A percentile compares a stretch with the other conserved stretches of the same genome.
Conservation (phyloP, 2,113 vertebrate genomes). For the Oreotrochilus melanogaster region DNA sequence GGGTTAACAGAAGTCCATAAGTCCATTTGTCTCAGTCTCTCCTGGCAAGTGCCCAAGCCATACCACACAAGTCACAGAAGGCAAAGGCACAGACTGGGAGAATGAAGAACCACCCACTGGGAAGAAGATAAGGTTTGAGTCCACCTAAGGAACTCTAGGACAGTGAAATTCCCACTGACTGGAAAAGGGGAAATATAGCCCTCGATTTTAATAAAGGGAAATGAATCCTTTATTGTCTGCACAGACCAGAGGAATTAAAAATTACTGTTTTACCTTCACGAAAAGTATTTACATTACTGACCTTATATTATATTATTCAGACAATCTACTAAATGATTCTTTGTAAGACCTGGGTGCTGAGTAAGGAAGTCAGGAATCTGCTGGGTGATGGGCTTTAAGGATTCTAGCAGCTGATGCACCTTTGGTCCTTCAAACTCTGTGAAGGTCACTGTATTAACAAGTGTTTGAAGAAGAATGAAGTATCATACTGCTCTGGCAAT, state of each 20-base stretch:
- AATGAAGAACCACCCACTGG: too few relatives aligned
- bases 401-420: background rate
- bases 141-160: too few relatives aligned
- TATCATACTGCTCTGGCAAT: background rate
- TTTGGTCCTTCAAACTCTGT: background rate
- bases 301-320: background rate
- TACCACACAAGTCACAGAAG: too few relatives aligned
- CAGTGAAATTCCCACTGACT: too few relatives aligned
- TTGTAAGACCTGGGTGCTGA: background rate
- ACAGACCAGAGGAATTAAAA: background rate
- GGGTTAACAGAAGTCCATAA: background rate
- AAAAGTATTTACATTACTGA: background rate
- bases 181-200: too few relatives aligned
- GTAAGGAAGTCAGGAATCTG: background rate
- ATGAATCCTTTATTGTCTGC: background rate
- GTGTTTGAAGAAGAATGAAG: background rate
- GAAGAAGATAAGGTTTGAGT: too few relatives aligned
- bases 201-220: too few relatives aligned
- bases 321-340: background rate
- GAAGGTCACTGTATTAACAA: background rate
- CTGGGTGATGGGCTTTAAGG: background rate
- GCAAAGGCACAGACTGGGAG: too few relatives aligned
- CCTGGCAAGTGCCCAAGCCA: too few relatives aligned
- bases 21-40: too few relatives aligned
- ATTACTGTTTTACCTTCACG: background rate